phyloP scores from a whole-genome alignment of 1,140 invertebrate species.

The Periplaneta americana region DNA sequence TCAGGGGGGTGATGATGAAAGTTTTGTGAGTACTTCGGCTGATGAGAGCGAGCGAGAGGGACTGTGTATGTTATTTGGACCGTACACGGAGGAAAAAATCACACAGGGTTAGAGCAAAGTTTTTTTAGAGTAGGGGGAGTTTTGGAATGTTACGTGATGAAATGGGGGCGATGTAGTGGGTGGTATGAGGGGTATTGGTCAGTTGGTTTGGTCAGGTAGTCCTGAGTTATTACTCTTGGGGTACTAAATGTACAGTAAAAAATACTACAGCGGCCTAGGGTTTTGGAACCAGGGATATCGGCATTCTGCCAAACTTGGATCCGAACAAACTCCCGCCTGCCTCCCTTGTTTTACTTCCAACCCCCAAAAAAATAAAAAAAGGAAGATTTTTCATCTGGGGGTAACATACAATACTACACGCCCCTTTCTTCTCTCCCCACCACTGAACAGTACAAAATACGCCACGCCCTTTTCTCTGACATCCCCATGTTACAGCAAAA shows the following conservation, averaged over 20 bases:
- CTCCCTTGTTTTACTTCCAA: background rate
- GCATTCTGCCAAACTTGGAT: background rate
- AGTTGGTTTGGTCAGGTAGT: background rate
- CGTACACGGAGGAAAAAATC: no score
- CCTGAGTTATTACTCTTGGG: background rate
- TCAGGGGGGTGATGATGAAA: background rate
- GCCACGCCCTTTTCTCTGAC: background rate
- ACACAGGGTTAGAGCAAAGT: background rate
- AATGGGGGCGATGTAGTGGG: background rate
- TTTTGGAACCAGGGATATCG: background rate
- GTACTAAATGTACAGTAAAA: background rate
- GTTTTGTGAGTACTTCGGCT: background rate
- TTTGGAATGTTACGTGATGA: background rate
- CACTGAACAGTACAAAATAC: background rate
- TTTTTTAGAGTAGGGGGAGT: background rate
- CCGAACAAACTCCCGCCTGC: no score
- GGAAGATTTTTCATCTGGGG: background rate
- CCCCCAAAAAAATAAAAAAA: background rate
- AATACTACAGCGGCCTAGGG: background rate
- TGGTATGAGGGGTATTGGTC: background rate
- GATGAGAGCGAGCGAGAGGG: background rate
- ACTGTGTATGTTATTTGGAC: background rate
- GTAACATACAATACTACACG: background rate
- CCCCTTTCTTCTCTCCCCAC: background rate
- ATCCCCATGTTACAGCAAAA: background rate